Conservation (phyloP, 2,888 invertebrate species). For the Ephialtes manifestator region DNA sequence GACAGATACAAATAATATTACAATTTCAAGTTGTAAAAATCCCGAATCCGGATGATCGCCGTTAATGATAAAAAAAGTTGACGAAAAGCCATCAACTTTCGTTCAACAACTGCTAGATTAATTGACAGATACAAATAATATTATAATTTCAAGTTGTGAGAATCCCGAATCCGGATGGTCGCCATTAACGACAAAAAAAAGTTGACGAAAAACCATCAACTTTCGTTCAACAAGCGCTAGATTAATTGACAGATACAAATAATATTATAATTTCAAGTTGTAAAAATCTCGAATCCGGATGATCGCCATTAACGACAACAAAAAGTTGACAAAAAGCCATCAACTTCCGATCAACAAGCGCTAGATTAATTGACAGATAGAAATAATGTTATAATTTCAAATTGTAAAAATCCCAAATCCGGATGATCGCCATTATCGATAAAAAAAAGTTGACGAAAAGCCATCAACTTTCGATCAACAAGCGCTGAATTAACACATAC, state of each 20-base stretch:
- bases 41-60: no score
- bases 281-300: not conserved
- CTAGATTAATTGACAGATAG: not conserved
- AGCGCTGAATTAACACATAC: not conserved
- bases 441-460: no score
- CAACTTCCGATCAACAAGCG: conserved; percentile 39
- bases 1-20: not conserved
- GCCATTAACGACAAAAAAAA: not conserved
- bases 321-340: not conserved
- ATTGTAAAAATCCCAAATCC: not conserved
- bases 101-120: not conserved
- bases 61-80: no score
- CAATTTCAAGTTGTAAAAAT: no score
- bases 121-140: conserved; percentile 16
- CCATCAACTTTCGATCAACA: no score
- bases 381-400: not conserved
- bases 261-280: not conserved
- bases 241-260: not conserved
- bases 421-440: conserved; percentile 1
- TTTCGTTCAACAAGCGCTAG: conserved; percentile 22
- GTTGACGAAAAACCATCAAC: not conserved
- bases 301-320: no score
- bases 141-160: conserved; percentile 5
- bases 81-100: conserved; percentile 18
- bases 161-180: not conserved